phyloP scores from a whole-genome alignment of 2,888 invertebrate genomes.

The Dastarcus helophoroides region DNA sequence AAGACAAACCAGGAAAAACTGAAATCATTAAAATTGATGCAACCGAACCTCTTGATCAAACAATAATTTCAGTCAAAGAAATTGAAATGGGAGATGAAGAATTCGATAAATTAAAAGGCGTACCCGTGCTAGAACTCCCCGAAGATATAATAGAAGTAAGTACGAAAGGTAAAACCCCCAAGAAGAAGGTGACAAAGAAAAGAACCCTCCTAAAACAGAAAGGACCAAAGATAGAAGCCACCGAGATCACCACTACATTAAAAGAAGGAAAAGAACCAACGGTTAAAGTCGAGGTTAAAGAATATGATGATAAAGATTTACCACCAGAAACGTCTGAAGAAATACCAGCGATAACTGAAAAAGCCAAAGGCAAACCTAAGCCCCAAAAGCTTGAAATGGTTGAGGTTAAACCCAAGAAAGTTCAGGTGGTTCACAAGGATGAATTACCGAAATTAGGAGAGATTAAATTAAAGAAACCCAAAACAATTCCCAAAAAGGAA shows the following conservation, averaged over 20 bases:
- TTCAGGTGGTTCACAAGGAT: slow-evolving; percentile 18
- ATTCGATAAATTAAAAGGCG: slow-evolving; percentile 22
- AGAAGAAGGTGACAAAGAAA: slow-evolving; percentile 33
- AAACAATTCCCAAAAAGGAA: slow-evolving; percentile 26
- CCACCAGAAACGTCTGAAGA: slow-evolving; percentile 18
- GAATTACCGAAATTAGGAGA: slow-evolving; percentile 42
- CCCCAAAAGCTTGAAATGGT: slow-evolving; percentile 49
- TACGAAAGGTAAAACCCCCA: slow-evolving; percentile 26
- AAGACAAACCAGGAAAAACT: slow-evolving; percentile 18
- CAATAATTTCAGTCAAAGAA: slow-evolving; percentile 24
- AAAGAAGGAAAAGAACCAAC: slow-evolving; percentile 26
- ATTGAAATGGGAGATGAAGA: slow-evolving; percentile 15
- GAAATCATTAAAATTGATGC: slow-evolving; percentile 35
- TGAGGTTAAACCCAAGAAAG: slow-evolving; percentile 34
- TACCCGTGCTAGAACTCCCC: slow-evolving; percentile 22
- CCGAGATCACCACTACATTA: slow-evolving; percentile 26
- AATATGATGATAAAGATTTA: slow-evolving; percentile 15
- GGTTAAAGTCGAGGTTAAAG: slow-evolving; percentile 22
- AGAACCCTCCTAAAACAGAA: slow-evolving; percentile 25
- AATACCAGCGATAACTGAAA: slow-evolving; percentile 16
- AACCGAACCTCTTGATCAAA: slow-evolving; percentile 23
- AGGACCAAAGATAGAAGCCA: slow-evolving; percentile 28
- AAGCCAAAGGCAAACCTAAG: slow-evolving; percentile 38
- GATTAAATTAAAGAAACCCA: slow-evolving; percentile 48
- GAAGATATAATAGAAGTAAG: slow-evolving; percentile 17